A percentile compares a stretch with the other conserved stretches of the same genome.
phyloP scores from a whole-genome alignment of 2,797 vertebrate genomes.

The Acomys russatus region DNA sequence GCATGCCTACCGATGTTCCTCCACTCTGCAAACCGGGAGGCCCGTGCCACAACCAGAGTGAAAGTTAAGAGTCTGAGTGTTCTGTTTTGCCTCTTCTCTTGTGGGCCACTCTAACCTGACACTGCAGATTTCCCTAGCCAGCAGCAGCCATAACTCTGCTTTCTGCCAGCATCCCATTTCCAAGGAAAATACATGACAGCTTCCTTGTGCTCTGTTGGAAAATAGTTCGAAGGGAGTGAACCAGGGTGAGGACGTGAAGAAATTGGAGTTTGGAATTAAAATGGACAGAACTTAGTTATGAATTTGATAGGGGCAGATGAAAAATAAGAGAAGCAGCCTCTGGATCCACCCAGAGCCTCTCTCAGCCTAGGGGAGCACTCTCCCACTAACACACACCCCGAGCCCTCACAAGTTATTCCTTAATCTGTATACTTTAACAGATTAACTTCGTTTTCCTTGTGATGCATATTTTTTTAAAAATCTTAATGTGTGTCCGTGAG shows the following conservation, averaged over 20 bases:
- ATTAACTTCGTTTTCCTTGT: conserved; percentile 20
- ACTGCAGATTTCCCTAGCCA: background rate
- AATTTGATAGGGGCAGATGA: background rate
- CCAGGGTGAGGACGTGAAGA: background rate
- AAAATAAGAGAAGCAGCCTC: background rate
- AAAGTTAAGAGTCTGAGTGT: background rate
- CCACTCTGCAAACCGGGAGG: background rate
- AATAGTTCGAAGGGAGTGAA: background rate
- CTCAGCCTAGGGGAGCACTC: background rate
- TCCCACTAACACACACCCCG: background rate
- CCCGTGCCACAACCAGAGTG: background rate
- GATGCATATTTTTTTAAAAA: background rate
- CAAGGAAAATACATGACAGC: background rate
- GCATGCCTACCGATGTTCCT: background rate
- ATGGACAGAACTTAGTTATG: background rate
- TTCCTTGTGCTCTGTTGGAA: background rate
- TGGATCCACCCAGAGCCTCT: background rate
- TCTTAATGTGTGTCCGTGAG: background rate
- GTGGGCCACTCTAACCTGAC: background rate
- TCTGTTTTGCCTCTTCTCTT: background rate
- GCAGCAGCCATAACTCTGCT: background rate
- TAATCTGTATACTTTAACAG: background rate
- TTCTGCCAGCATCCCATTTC: background rate
- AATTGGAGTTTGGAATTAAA: background rate
- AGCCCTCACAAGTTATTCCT: background rate